These are phyloP conservation scores for Diadumene lineata DNA, from an alignment of 92 coral and sea anemone genomes.

Conservation along the genomic window DNA sequence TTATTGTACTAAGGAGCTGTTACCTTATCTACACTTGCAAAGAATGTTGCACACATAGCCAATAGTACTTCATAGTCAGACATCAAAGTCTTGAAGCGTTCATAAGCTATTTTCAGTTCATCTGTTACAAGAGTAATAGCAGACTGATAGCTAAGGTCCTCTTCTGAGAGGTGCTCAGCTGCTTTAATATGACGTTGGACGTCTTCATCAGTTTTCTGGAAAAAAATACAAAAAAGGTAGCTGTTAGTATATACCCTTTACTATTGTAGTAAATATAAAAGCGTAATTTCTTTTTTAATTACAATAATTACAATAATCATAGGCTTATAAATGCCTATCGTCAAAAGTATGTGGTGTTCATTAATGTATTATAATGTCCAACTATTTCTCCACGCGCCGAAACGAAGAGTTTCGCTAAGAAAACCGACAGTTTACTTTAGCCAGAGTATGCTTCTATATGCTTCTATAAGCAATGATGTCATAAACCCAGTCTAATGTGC, in stretches of 20 bases:
- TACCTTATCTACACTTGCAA: slow-evolving; percentile 95
- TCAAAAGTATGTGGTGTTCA: too few species aligned
- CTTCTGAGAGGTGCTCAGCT: slow-evolving; percentile 85
- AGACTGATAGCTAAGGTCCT: slow-evolving; percentile 83
- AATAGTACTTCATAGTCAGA: slow-evolving; percentile 93
- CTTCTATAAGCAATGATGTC: neutral
- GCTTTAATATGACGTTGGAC: slow-evolving; percentile 88
- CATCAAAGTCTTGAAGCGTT: slow-evolving; percentile 92
- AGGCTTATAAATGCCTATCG: too few species aligned
- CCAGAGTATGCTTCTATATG: neutral
- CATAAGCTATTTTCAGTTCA: slow-evolving; percentile 93
- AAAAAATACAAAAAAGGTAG: too few species aligned
- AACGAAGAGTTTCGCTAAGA: too few species aligned
- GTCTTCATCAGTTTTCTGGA: slow-evolving; percentile 93
- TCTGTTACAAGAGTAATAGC: slow-evolving; percentile 94
- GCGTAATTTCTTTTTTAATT: too few species aligned
- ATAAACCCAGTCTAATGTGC: neutral
- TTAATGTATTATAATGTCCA: too few species aligned
- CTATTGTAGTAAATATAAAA: too few species aligned
- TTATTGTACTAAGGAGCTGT: neutral
- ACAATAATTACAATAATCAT: too few species aligned
- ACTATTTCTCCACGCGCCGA: too few species aligned
- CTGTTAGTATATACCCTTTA: too few species aligned
- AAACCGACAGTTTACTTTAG: too few species aligned
- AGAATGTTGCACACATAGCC: slow-evolving; percentile 98